Percentiles rank a stretch among this genome's conserved stretches.
Evolutionary conservation across 2,888 invertebrate species (phyloP).

Genomic region (Clepsis dumicolana): DNA sequence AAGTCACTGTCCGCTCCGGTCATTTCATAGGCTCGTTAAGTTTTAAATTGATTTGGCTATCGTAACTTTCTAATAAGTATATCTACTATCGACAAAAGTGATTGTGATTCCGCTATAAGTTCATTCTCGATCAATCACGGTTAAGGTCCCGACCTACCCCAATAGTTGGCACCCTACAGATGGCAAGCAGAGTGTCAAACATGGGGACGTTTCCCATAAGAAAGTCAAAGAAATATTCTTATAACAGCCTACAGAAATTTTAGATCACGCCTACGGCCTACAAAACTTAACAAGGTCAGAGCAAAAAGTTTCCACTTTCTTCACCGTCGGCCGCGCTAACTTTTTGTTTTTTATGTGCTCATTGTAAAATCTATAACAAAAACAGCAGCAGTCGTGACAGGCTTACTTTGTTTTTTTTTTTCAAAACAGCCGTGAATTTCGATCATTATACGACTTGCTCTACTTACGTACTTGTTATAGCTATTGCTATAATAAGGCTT

Average conservation of each 20-base stretch:
- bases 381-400: not conserved
- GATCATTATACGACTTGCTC: not conserved
- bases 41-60: not conserved
- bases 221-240: not conserved
- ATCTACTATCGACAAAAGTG: not conserved
- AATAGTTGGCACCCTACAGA: too few species aligned
- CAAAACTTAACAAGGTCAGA: not conserved
- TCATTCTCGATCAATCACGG: too few species aligned
- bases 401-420: slow-evolving; percentile 1
- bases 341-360: not conserved
- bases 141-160: too few species aligned
- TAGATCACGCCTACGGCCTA: not conserved
- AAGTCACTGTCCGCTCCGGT: not conserved
- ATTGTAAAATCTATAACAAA: slow-evolving; percentile 2
- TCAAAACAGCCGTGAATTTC: not conserved
- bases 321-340: not conserved
- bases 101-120: not conserved
- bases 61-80: not conserved
- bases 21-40: not conserved
- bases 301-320: slow-evolving; percentile 9
- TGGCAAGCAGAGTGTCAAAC: too few species aligned
- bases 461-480: not conserved
- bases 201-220: not conserved
- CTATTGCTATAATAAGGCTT: not conserved
- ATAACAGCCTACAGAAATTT: not conserved